phyloP scores from a whole-genome alignment of 2,888 invertebrate species.

The Thereva unica region DNA sequence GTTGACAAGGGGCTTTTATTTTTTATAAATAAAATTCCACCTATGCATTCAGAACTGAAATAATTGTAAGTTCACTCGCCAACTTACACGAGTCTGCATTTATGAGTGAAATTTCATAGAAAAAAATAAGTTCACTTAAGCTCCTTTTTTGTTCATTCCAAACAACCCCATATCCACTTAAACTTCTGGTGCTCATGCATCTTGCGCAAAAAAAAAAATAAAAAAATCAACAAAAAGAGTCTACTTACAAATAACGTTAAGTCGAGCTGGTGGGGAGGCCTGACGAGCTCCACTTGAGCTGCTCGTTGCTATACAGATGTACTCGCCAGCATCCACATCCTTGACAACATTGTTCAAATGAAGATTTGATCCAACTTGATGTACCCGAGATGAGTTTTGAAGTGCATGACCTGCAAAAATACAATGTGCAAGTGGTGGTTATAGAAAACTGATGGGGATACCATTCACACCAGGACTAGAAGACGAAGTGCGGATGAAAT shows the following conservation, averaged over 20 bases:
- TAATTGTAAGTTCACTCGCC: no score
- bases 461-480: conserved; percentile 14
- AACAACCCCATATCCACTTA: no score
- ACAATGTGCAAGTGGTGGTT: neutral
- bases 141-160: no score
- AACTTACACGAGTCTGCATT: no score
- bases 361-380: conserved; percentile 55
- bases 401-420: conserved; percentile 52
- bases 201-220: neutral
- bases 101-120: no score
- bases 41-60: no score
- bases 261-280: conserved; percentile 56
- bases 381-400: conserved; percentile 53
- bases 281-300: conserved; percentile 56
- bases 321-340: conserved; percentile 54
- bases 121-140: no score
- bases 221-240: conserved; percentile 13
- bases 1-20: no score
- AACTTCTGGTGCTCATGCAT: no score
- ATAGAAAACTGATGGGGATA: conserved; percentile 1
- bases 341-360: conserved; percentile 53
- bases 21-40: no score
- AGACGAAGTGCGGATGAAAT: neutral
- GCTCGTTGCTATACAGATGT: conserved; percentile 57
- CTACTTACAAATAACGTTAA: conserved; percentile 57